Conservation (phyloP, 2,888 invertebrate species). For the Cataglyphis livida region DNA sequence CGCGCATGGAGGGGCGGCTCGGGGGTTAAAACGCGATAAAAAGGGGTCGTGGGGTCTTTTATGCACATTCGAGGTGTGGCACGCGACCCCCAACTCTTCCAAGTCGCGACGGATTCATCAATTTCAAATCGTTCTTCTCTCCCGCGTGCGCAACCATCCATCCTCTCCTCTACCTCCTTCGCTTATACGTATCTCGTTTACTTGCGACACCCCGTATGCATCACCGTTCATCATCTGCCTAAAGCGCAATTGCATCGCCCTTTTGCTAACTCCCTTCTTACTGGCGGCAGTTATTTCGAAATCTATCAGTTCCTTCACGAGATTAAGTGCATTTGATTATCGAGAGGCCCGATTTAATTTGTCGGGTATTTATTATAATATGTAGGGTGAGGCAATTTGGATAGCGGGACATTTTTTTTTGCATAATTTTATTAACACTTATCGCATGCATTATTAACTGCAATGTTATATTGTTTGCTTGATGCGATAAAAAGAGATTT, state of each 20-base stretch:
- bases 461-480: not conserved
- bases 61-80: constrained; percentile 69
- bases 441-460: not conserved
- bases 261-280: constrained; percentile 33
- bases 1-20: constrained; percentile 55
- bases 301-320: constrained; percentile 80
- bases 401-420: not conserved
- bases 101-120: constrained; percentile 76
- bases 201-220: constrained; percentile 51
- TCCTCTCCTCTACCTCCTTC: constrained; percentile 41
- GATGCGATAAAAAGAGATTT: not conserved
- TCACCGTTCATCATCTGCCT: constrained; percentile 53
- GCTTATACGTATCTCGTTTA: constrained; percentile 43
- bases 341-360: constrained; percentile 74
- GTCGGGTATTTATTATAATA: constrained; percentile 63
- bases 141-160: constrained; percentile 61
- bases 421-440: not conserved
- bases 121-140: constrained; percentile 80
- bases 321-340: constrained; percentile 78
- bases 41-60: constrained; percentile 66
- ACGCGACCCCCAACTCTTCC: constrained; percentile 78
- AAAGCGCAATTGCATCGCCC: constrained; percentile 68
- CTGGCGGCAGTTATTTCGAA: constrained; percentile 82
- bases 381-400: constrained; percentile 4
- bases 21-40: constrained; percentile 73